A percentile compares a stretch with the other conserved stretches of the same genome.
These are phyloP conservation scores for Aegotheles bennettii DNA, from an alignment of 2,113 vertebrate species.

Conservation along the genomic window DNA sequence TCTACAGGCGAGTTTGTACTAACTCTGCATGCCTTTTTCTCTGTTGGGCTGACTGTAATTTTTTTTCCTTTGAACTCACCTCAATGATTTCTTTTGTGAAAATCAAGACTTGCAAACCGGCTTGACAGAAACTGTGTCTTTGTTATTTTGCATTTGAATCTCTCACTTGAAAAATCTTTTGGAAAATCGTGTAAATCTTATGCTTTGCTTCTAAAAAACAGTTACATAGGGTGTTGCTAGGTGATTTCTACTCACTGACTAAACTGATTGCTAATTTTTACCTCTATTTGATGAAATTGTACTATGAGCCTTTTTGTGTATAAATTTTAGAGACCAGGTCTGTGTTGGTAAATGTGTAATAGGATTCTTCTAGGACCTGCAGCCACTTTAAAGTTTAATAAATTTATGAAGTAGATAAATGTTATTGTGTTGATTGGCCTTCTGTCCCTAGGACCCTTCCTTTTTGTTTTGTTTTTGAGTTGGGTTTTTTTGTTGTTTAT, in stretches of 20 bases:
- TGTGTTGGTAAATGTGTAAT: neutral
- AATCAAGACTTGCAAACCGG: neutral
- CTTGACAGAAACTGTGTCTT: neutral
- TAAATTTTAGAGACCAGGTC: neutral
- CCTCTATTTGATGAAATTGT: neutral
- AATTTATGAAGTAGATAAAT: neutral
- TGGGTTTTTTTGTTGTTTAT: no score
- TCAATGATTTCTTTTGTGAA: neutral
- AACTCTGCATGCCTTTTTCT: neutral
- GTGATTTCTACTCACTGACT: neutral
- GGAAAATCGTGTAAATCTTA: neutral
- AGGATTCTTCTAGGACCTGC: neutral
- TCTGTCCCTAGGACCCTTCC: rapidly evolving
- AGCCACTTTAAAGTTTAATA: neutral
- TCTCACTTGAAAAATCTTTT: neutral
- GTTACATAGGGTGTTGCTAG: neutral
- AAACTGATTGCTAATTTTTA: neutral
- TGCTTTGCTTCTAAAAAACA: neutral
- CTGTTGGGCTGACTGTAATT: neutral
- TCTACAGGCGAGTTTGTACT: neutral
- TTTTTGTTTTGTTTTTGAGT: no score
- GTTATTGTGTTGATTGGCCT: neutral
- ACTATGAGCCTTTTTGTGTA: neutral
- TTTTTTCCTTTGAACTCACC: neutral
- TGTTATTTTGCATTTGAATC: neutral